These are phyloP conservation scores for Ditylenchus weischeri DNA, from an alignment of 2,888 invertebrate genomes.

Conservation along the genomic window DNA sequence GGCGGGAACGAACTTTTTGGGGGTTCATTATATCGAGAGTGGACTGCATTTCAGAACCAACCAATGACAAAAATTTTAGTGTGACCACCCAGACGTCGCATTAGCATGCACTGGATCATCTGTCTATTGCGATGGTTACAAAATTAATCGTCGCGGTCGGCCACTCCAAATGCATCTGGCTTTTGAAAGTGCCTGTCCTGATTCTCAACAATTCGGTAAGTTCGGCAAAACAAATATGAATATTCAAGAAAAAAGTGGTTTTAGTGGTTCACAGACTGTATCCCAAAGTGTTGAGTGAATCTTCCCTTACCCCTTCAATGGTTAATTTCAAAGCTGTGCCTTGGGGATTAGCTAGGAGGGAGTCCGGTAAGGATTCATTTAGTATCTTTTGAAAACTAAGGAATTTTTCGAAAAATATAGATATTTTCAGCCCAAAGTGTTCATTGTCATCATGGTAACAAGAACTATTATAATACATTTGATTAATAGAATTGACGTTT, in stretches of 20 bases:
- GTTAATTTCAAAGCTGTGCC: constrained; percentile 40
- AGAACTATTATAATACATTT: no score
- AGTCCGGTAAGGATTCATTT: constrained; percentile 18
- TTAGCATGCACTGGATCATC: constrained; percentile 33
- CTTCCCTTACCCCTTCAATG: constrained; percentile 16
- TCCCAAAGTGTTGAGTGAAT: constrained; percentile 31
- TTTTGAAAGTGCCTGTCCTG: constrained; percentile 38
- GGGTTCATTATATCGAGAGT: no score
- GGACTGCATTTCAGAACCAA: no score
- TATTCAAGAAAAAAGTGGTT: neutral
- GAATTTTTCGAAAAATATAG: constrained; percentile 15
- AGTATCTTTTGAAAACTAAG: neutral
- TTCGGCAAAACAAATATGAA: neutral
- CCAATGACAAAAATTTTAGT: constrained; percentile 24
- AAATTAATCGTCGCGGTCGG: constrained; percentile 6
- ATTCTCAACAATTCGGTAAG: constrained; percentile 35
- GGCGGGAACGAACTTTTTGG: no score
- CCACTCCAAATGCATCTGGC: constrained; percentile 29
- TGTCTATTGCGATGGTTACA: constrained; percentile 33
- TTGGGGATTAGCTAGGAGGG: constrained; percentile 39
- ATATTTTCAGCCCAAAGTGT: constrained; percentile 10
- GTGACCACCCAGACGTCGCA: constrained; percentile 36
- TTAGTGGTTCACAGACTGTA: constrained; percentile 36
- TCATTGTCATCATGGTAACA: constrained; percentile 33
- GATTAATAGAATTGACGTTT: no score